These are phyloP conservation scores for Gymnocypris eckloni DNA, from an alignment of 2,797 vertebrate genomes.

Conservation along the genomic window DNA sequence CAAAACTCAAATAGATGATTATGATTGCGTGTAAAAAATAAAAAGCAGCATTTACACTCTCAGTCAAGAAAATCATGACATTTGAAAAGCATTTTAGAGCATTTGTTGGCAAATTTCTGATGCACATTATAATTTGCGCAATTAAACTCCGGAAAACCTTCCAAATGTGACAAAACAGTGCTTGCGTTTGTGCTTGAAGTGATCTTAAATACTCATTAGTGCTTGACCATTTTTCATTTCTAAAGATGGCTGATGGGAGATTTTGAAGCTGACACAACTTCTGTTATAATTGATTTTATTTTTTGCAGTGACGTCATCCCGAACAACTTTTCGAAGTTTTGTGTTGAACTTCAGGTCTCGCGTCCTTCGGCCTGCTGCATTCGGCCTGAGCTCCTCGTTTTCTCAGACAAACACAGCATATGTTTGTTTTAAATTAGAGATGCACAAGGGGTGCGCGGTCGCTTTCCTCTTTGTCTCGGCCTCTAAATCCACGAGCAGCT, in stretches of 20 bases:
- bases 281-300: not conserved
- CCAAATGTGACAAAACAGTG: not conserved
- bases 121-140: not conserved
- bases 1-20: conserved; percentile 14
- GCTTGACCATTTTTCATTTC: not conserved
- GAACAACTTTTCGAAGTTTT: conserved; percentile 4
- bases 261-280: not conserved
- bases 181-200: not conserved
- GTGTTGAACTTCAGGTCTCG: not conserved
- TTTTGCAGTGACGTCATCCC: not conserved
- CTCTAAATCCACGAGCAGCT: conserved; percentile 87
- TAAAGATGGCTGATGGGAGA: not conserved
- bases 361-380: not conserved
- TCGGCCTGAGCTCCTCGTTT: not conserved
- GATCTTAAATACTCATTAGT: not conserved
- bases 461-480: conserved; percentile 80
- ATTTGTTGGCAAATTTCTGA: not conserved
- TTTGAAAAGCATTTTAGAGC: conserved; percentile 2
- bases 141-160: not conserved
- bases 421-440: conserved; percentile 62
- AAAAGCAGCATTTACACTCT: not conserved
- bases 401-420: conserved; percentile 40
- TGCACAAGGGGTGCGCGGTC: conserved; percentile 64
- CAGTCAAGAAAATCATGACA: not conserved
- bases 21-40: not conserved